These are phyloP conservation scores for Suillia variegata DNA, from an alignment of 2,888 invertebrate species.

Conservation along the genomic window DNA sequence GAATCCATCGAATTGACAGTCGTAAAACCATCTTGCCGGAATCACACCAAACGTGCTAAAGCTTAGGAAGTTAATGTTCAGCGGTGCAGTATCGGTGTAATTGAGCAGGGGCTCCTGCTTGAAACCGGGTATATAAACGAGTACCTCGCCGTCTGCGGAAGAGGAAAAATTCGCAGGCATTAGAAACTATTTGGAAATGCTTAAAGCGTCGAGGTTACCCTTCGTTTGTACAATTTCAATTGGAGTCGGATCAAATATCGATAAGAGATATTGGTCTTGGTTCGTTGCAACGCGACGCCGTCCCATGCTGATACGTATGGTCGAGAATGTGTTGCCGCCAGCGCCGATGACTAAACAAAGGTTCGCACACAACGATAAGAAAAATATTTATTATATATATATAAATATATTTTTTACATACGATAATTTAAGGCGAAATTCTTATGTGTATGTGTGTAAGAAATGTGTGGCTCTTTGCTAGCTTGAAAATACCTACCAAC, in stretches of 20 bases:
- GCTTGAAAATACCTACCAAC: slow-evolving; percentile 65
- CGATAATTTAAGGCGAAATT: neutral
- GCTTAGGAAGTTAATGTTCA: slow-evolving; percentile 70
- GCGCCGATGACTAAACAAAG: slow-evolving; percentile 73
- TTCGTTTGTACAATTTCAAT: slow-evolving; percentile 70
- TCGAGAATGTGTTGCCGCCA: slow-evolving; percentile 73
- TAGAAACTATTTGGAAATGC: too few species aligned
- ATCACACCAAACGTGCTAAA: slow-evolving; percentile 72
- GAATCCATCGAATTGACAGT: slow-evolving; percentile 63
- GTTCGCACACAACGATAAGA: neutral
- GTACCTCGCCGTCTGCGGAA: slow-evolving; percentile 66
- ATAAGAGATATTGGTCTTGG: slow-evolving; percentile 66
- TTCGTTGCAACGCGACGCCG: slow-evolving; percentile 66
- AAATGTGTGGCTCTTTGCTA: too few species aligned
- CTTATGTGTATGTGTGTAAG: too few species aligned
- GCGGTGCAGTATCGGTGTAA: slow-evolving; percentile 66
- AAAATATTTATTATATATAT: neutral
- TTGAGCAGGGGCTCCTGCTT: slow-evolving; percentile 65
- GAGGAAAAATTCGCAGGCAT: neutral
- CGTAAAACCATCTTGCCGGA: slow-evolving; percentile 72
- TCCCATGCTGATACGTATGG: slow-evolving; percentile 68
- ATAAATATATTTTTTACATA: neutral
- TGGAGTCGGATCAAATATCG: slow-evolving; percentile 67
- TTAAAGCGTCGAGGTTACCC: slow-evolving; percentile 54
- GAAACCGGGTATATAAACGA: slow-evolving; percentile 69